Evolutionary conservation across 2,113 vertebrate species (phyloP).

Genomic region (Cebidichthys violaceus): DNA sequence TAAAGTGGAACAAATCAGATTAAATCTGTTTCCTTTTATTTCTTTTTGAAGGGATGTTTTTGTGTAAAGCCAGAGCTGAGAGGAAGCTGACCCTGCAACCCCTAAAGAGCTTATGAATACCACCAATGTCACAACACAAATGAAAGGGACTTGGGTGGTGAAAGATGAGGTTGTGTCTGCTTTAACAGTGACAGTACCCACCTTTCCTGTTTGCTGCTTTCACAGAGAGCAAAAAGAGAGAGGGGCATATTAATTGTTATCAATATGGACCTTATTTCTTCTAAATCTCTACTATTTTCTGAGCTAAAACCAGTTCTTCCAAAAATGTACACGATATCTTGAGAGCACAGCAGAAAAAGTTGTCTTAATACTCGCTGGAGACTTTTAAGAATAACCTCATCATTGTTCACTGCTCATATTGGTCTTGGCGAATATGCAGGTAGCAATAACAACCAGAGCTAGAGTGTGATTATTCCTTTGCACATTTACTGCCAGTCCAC

Average conservation of each 20-base stretch:
- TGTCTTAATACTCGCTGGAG: not conserved
- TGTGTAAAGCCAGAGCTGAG: conserved; percentile 12
- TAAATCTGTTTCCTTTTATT: conserved; percentile 24
- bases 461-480: conserved; percentile 64
- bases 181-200: conserved; percentile 84
- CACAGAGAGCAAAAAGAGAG: conserved; percentile 78
- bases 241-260: conserved; percentile 49
- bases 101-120: conserved; percentile 33
- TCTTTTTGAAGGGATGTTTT: not conserved
- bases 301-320: conserved; percentile 2
- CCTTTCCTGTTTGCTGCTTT: conserved; percentile 99
- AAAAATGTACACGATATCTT: conserved; percentile 15
- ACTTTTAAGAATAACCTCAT: conserved; percentile 47
- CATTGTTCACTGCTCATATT: conserved; percentile 47
- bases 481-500: conserved; percentile 60
- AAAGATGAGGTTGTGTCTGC: conserved; percentile 44
- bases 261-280: conserved; percentile 25
- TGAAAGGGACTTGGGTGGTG: conserved; percentile 46
- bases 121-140: conserved; percentile 58
- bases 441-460: conserved; percentile 63
- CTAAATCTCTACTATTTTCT: conserved; percentile 11
- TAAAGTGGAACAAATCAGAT: conserved; percentile 43
- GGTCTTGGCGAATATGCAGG: conserved; percentile 62
- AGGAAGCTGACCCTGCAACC: conserved; percentile 63
- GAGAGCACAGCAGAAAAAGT: conserved; percentile 31